These are phyloP conservation scores for Octonoba sinensis DNA, from an alignment of 2,888 invertebrate genomes.

Conservation along the genomic window DNA sequence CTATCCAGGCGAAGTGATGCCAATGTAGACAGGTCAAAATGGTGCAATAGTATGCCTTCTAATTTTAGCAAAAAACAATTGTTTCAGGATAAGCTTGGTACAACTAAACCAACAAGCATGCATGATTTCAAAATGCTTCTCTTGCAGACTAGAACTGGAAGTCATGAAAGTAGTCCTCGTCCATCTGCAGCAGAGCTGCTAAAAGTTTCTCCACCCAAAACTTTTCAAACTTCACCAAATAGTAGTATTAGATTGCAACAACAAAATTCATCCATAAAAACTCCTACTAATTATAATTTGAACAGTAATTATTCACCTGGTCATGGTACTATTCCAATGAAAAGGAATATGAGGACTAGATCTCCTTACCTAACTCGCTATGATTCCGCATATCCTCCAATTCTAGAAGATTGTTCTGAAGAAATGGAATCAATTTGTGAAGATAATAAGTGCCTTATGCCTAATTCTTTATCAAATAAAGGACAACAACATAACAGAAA, in stretches of 20 bases:
- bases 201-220: slow-evolving; percentile 64
- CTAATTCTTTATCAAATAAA: not conserved
- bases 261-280: slow-evolving; percentile 39
- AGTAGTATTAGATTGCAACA: slow-evolving; percentile 14
- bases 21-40: slow-evolving; percentile 39
- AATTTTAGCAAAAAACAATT: slow-evolving; percentile 51
- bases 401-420: slow-evolving; percentile 63
- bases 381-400: slow-evolving; percentile 61
- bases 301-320: slow-evolving; percentile 35
- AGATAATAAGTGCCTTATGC: slow-evolving; percentile 28
- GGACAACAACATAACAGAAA: slow-evolving; percentile 8
- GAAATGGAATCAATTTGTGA: slow-evolving; percentile 51
- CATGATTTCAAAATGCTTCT: slow-evolving; percentile 84
- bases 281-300: slow-evolving; percentile 77
- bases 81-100: slow-evolving; percentile 68
- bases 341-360: slow-evolving; percentile 75
- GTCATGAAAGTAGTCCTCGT: slow-evolving; percentile 61
- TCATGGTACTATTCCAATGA: slow-evolving; percentile 48
- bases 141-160: slow-evolving; percentile 66
- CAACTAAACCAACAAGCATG: slow-evolving; percentile 80
- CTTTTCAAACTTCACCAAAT: not conserved
- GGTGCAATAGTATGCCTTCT: slow-evolving; percentile 46
- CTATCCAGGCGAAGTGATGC: slow-evolving; percentile 26
- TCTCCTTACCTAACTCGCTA: slow-evolving; percentile 52
- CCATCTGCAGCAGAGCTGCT: slow-evolving; percentile 68